phyloP scores from a whole-genome alignment of 2,113 vertebrate species.

The Sander vitreus region DNA sequence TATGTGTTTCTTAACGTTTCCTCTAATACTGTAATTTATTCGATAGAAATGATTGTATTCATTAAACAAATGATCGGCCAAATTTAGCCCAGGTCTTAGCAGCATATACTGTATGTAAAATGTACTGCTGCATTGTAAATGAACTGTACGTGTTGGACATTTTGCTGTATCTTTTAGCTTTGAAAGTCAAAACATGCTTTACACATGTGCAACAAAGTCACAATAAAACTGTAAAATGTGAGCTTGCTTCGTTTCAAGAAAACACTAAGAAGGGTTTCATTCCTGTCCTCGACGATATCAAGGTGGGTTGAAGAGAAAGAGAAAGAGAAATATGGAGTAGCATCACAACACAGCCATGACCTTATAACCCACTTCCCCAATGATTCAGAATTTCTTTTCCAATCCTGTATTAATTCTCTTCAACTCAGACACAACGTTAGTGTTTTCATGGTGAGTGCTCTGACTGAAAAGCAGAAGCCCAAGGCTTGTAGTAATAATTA shows the following conservation, averaged over 20 bases:
- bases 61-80: not conserved
- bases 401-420: constrained; percentile 5
- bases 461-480: constrained; percentile 36
- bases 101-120: not conserved
- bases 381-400: not conserved
- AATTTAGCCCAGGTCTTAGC: constrained; percentile 1
- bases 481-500: constrained; percentile 10
- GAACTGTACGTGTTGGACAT: constrained; percentile 27
- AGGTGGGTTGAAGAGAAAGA: not conserved
- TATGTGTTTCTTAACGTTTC: constrained; percentile 19
- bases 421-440: constrained; percentile 8
- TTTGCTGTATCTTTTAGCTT: constrained; percentile 57
- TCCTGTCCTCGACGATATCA: not conserved
- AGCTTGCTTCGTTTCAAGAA: not conserved
- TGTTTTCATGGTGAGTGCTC: constrained; percentile 76
- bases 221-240: constrained; percentile 53
- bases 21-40: constrained; percentile 1
- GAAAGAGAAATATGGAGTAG: not conserved
- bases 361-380: not conserved
- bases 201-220: constrained; percentile 40
- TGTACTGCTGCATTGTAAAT: no score
- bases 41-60: not conserved
- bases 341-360: not conserved
- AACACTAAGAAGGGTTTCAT: not conserved
- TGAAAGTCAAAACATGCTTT: constrained; percentile 56